phyloP scores from a whole-genome alignment of 1,140 invertebrate species.

The Trichoplusia ni region DNA sequence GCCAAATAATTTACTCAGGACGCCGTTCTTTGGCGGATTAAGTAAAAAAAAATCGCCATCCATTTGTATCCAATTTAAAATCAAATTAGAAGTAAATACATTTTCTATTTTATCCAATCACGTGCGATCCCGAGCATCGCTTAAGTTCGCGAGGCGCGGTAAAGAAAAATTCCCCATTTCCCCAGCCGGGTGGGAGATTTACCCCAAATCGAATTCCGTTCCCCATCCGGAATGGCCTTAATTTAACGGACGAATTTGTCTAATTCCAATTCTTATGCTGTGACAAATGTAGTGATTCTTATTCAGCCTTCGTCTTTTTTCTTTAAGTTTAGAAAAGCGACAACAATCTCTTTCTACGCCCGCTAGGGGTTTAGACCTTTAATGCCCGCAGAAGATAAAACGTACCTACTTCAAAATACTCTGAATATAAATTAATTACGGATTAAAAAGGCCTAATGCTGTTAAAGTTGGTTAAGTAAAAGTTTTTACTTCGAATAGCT shows the following conservation, averaged over 20 bases:
- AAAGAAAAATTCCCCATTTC: constrained; percentile 60
- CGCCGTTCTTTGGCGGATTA: constrained; percentile 47
- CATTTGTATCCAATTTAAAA: constrained; percentile 73
- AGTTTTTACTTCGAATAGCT: constrained; percentile 49
- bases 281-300: constrained; percentile 76
- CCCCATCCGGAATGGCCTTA: constrained; percentile 63
- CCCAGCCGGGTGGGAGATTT: constrained; percentile 61
- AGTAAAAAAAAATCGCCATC: constrained; percentile 54
- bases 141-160: constrained; percentile 43
- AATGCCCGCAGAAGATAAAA: constrained; percentile 12
- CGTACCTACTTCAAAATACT: constrained; percentile 7
- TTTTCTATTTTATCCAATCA: constrained; percentile 65
- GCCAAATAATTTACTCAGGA: constrained; percentile 49
- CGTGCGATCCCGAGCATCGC: constrained; percentile 52
- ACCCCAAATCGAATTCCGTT: constrained; percentile 71
- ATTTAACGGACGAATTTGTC: constrained; percentile 78
- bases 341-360: constrained; percentile 4
- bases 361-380: constrained; percentile 24
- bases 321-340: constrained; percentile 20
- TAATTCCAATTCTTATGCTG: constrained; percentile 77
- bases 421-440: constrained; percentile 40
- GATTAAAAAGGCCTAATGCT: constrained; percentile 45
- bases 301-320: constrained; percentile 58
- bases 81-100: constrained; percentile 73
- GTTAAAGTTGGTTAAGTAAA: constrained; percentile 48